These are phyloP conservation scores for Gryllus bimaculatus DNA, from an alignment of 1,140 invertebrate genomes.

Conservation along the genomic window DNA sequence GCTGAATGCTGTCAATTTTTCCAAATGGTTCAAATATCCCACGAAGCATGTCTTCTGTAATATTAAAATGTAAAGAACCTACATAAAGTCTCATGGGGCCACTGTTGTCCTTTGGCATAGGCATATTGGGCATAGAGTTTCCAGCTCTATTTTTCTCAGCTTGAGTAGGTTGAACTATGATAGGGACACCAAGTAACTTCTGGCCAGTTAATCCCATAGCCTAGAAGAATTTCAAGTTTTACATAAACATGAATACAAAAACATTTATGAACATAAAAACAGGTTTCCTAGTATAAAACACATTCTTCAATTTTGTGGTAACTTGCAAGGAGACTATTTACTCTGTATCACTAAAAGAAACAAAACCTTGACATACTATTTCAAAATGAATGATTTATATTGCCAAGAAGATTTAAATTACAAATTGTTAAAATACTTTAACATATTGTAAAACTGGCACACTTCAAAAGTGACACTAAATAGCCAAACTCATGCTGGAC, in stretches of 20 bases:
- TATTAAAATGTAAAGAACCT: slow-evolving; percentile 96
- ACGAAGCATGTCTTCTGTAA: slow-evolving; percentile 96
- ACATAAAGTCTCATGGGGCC: slow-evolving; percentile 96
- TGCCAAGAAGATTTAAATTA: too few species aligned
- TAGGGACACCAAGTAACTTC: slow-evolving; percentile 92
- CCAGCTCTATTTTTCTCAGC: slow-evolving; percentile 96
- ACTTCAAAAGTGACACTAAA: too few species aligned
- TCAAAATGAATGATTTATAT: too few species aligned
- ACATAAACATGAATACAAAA: too few species aligned
- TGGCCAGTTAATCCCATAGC: slow-evolving; percentile 95
- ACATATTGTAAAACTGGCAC: too few species aligned
- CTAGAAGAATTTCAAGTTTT: slow-evolving; percentile 38
- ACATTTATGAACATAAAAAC: too few species aligned
- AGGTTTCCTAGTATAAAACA: not conserved
- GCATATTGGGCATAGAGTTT: slow-evolving; percentile 67
- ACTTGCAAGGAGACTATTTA: not conserved
- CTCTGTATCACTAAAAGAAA: not conserved
- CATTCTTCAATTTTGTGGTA: not conserved
- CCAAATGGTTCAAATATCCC: slow-evolving; percentile 99
- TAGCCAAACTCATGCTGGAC: too few species aligned
- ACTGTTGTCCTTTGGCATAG: slow-evolving; percentile 64
- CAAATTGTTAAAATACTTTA: too few species aligned
- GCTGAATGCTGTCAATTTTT: slow-evolving; percentile 93
- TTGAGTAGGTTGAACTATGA: slow-evolving; percentile 96
- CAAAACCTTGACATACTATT: not conserved